phyloP scores from a whole-genome alignment of 2,113 vertebrate genomes.

The Tupaia tana region DNA sequence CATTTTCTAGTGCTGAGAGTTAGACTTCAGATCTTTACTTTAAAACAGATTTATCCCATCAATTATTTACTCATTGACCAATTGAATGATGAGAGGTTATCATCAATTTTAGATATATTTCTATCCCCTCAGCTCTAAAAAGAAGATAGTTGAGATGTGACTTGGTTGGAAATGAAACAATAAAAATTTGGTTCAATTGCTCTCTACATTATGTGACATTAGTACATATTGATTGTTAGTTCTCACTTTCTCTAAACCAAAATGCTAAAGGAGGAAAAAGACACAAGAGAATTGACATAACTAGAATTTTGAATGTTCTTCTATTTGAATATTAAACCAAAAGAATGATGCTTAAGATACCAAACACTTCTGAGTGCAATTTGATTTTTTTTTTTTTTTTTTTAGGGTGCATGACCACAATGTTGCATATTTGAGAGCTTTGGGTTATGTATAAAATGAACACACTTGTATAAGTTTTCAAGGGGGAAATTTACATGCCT shows the following conservation, averaged over 20 bases:
- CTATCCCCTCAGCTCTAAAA: not conserved
- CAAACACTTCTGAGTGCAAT: not conserved
- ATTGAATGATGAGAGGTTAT: not conserved
- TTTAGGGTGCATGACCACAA: not conserved
- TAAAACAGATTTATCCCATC: not conserved
- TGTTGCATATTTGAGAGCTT: not conserved
- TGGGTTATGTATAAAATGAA: not conserved
- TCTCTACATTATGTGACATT: not conserved
- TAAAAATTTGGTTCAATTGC: not conserved
- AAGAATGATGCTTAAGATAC: not conserved
- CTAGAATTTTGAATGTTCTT: not conserved
- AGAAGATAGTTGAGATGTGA: not conserved
- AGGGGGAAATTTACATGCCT: not conserved
- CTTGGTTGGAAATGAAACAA: not conserved
- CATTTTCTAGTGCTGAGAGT: not conserved
- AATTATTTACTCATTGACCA: not conserved
- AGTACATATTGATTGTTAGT: not conserved
- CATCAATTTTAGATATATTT: not conserved
- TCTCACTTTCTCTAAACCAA: not conserved
- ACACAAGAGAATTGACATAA: not conserved
- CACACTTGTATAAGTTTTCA: not conserved
- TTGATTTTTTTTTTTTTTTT: not conserved
- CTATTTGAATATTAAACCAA: too few species aligned
- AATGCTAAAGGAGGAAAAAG: not conserved
- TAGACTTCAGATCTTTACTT: not conserved